Evolutionary conservation across 2,797 vertebrate genomes (phyloP).

Genomic region (Enteromius fasciolatus): DNA sequence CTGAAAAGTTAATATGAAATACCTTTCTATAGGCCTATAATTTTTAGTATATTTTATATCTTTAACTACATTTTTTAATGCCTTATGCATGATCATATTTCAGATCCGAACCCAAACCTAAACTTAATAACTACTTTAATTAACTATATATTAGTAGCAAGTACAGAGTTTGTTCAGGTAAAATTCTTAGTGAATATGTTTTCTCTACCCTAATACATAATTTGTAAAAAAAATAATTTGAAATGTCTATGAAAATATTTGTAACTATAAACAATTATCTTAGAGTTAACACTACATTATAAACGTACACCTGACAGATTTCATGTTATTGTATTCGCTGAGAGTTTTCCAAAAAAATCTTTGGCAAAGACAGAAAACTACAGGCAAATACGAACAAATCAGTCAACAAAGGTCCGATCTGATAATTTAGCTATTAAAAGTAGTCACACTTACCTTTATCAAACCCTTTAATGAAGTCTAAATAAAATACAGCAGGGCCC

Average conservation of each 20-base stretch:
- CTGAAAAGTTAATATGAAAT: background rate
- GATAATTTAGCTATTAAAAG: slow-evolving; percentile 17
- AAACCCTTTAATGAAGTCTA: slow-evolving; percentile 20
- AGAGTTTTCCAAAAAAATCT: background rate
- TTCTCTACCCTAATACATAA: background rate
- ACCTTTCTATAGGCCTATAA: background rate
- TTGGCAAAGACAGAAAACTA: background rate
- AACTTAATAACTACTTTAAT: no score
- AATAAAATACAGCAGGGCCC: slow-evolving; percentile 68
- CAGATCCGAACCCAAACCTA: no score
- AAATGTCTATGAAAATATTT: background rate
- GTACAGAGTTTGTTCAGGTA: no score
- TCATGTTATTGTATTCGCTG: background rate
- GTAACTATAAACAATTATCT: background rate
- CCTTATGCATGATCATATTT: no score
- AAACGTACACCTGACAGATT: background rate
- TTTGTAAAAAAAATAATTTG: no score
- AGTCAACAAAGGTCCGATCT: background rate
- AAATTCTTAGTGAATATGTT: no score
- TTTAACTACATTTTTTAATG: no score
- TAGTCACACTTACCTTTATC: slow-evolving; percentile 66
- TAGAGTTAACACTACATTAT: background rate
- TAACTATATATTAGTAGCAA: no score
- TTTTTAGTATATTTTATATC: background rate
- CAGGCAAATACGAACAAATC: background rate